Evolutionary conservation across 2,797 vertebrate species (phyloP).

Genomic region (Danio kyathit): DNA sequence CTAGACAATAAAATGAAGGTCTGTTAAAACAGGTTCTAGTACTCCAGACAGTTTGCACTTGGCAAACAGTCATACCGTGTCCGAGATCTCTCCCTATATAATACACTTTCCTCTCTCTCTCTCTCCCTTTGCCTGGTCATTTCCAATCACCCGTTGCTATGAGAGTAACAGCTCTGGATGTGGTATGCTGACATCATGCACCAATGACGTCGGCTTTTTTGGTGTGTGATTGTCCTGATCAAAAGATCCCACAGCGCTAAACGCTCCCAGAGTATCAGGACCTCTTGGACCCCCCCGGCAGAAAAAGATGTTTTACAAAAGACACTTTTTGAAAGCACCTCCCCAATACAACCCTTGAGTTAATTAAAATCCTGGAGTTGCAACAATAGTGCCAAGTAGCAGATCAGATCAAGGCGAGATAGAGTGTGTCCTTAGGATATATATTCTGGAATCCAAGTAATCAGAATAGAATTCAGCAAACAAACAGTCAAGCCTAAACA

Average conservation of each 20-base stretch:
- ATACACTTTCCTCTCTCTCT: background rate
- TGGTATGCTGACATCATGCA: constrained; percentile 55
- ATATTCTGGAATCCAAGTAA: constrained; percentile 21
- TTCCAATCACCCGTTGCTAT: constrained; percentile 45
- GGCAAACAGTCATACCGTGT: constrained; percentile 37
- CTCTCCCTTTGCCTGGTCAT: background rate
- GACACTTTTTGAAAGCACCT: constrained; percentile 32
- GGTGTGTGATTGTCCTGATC: constrained; percentile 41
- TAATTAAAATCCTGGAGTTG: constrained; percentile 47
- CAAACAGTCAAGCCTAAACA: background rate
- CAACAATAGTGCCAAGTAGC: constrained; percentile 29
- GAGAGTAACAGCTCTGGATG: constrained; percentile 36
- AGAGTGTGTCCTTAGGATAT: background rate
- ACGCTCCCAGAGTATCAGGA: constrained; percentile 41
- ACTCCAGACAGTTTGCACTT: constrained; percentile 38
- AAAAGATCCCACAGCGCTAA: constrained; percentile 38
- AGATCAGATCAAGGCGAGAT: constrained; percentile 44
- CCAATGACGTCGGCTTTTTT: constrained; percentile 27
- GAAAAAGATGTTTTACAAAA: constrained; percentile 38
- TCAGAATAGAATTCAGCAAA: background rate
- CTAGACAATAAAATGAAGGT: constrained; percentile 26
- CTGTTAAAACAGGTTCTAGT: constrained; percentile 31
- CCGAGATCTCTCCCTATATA: constrained; percentile 8
- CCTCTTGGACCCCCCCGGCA: constrained; percentile 20
- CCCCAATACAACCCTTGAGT: constrained; percentile 40